A percentile compares a stretch with the other conserved stretches of the same genome.
phyloP scores from a whole-genome alignment of 2,797 vertebrate genomes.

The Takifugu rubripes region DNA sequence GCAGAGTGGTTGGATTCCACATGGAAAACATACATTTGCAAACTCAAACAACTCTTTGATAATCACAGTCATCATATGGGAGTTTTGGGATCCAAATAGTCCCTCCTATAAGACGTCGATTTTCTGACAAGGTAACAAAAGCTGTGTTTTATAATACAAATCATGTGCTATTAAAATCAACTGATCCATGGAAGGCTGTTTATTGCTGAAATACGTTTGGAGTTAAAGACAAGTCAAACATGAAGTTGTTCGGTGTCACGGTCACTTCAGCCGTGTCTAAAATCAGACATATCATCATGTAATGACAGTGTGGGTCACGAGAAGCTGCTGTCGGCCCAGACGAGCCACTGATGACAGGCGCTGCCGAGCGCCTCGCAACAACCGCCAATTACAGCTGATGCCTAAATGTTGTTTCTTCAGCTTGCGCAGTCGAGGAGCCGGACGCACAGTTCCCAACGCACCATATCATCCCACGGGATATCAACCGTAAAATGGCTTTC shows the following conservation, averaged over 20 bases:
- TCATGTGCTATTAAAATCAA: no score
- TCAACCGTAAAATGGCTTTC: conserved; percentile 42
- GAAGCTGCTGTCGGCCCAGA: conserved; percentile 34
- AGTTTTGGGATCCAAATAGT: no score
- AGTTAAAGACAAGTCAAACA: no score
- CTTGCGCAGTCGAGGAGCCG: conserved; percentile 46
- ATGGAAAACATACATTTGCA: no score
- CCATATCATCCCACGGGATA: conserved; percentile 28
- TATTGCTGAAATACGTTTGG: no score
- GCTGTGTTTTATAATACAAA: no score
- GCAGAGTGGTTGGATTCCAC: no score
- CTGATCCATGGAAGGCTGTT: no score
- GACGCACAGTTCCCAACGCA: conserved; percentile 7
- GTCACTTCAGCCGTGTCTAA: conserved; percentile 10
- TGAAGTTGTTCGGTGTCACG: not conserved
- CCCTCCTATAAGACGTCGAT: no score
- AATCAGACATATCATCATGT: conserved; percentile 39
- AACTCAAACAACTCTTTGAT: no score
- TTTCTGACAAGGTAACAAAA: no score
- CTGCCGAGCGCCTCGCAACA: conserved; percentile 19
- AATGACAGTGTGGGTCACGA: conserved; percentile 38
- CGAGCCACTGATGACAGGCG: conserved; percentile 58
- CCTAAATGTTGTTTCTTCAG: conserved; percentile 64
- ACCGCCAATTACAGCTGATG: conserved; percentile 70
- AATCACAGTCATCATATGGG: no score